phyloP scores from a whole-genome alignment of 2,888 invertebrate species.

The Galerucella pusilla region DNA sequence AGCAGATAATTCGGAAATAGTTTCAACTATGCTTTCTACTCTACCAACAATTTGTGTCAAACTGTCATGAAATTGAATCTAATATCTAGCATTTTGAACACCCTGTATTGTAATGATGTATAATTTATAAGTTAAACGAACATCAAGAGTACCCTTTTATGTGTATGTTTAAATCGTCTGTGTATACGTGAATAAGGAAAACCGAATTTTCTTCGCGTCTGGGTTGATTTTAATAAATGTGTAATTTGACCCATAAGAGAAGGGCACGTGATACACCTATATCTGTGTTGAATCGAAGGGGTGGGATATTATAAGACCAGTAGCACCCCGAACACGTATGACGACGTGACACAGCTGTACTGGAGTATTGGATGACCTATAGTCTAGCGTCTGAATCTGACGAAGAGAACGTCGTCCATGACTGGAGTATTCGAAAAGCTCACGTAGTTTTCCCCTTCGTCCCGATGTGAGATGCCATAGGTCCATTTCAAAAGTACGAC shows the following conservation, averaged over 20 bases:
- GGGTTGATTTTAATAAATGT: conserved; percentile 21
- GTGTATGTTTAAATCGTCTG: not conserved
- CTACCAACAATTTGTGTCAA: too few relatives aligned
- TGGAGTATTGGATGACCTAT: conserved; percentile 63
- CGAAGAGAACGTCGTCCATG: conserved; percentile 55
- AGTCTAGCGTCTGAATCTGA: conserved; percentile 59
- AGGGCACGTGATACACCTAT: conserved; percentile 29
- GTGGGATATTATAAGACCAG: conserved; percentile 58
- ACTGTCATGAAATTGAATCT: too few relatives aligned
- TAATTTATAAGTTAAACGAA: too few relatives aligned
- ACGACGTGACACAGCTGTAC: conserved; percentile 64
- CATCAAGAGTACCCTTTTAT: not conserved
- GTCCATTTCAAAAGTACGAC: conserved; percentile 42
- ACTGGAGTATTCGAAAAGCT: conserved; percentile 58
- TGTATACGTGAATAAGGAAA: conserved; percentile 7
- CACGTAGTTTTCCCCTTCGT: conserved; percentile 53
- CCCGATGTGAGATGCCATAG: conserved; percentile 44
- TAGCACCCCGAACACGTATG: conserved; percentile 64
- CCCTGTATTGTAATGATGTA: not conserved
- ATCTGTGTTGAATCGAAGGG: conserved; percentile 45
- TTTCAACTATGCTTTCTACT: too few relatives aligned
- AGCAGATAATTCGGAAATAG: too few relatives aligned
- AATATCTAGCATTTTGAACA: too few relatives aligned
- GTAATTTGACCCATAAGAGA: conserved; percentile 26
- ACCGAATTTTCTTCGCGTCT: not conserved